phyloP scores from a whole-genome alignment of 2,888 invertebrate species.

The Xylophagus ater region DNA sequence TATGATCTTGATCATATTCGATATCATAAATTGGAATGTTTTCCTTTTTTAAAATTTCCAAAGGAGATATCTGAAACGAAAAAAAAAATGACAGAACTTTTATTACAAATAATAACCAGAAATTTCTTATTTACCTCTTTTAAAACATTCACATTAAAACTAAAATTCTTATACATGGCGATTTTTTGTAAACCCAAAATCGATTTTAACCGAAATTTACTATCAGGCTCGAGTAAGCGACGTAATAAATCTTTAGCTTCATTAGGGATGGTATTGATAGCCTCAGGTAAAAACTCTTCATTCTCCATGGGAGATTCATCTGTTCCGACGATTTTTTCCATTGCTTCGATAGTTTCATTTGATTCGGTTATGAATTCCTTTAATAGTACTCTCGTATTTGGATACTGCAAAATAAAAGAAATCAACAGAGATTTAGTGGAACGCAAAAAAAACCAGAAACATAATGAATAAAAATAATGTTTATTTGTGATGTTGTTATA shows the following conservation, averaged over 20 bases:
- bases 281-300: slow-evolving; percentile 23
- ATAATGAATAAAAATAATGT: too few species aligned
- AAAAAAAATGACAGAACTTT: neutral
- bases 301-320: neutral
- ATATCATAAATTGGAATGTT: slow-evolving; percentile 20
- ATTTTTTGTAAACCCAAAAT: slow-evolving; percentile 30
- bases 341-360: neutral
- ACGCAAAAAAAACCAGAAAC: too few species aligned
- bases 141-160: slow-evolving; percentile 25
- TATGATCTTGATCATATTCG: too few species aligned
- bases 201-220: slow-evolving; percentile 28
- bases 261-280: slow-evolving; percentile 22
- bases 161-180: slow-evolving; percentile 30
- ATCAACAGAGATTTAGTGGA: too few species aligned
- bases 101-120: neutral
- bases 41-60: slow-evolving; percentile 24
- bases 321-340: neutral
- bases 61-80: slow-evolving; percentile 21
- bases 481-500: too few species aligned
- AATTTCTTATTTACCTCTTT: slow-evolving; percentile 21
- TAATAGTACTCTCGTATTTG: slow-evolving; percentile 4
- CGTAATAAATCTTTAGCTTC: slow-evolving; percentile 28
- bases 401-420: slow-evolving; percentile 4
- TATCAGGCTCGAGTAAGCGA: slow-evolving; percentile 26
- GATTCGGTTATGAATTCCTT: neutral